A percentile compares a stretch with the other conserved stretches of the same genome.
Conservation (phyloP, 2,797 vertebrate genomes). For the Urosaurus nigricauda region DNA sequence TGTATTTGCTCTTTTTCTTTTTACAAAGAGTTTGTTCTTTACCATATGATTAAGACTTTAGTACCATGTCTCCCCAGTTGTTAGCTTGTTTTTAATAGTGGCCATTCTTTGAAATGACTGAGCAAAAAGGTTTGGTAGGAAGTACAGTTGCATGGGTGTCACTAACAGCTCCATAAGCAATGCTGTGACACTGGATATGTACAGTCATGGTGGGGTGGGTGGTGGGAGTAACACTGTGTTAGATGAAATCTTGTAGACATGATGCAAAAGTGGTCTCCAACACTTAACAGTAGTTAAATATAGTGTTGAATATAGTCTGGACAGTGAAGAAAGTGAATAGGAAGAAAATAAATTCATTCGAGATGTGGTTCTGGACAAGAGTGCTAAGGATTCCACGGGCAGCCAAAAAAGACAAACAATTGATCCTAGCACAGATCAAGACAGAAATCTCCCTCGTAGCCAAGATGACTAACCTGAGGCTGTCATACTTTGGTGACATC, state of each 20-base stretch:
- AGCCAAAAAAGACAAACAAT: no score
- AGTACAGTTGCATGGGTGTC: background rate
- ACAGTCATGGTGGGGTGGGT: no score
- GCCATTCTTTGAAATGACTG: background rate
- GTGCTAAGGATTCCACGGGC: no score
- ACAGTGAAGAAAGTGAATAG: no score
- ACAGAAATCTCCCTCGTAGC: no score
- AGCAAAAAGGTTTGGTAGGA: background rate
- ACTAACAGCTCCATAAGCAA: background rate
- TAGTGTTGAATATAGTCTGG: no score
- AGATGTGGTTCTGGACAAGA: no score
- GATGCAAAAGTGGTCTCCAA: background rate
- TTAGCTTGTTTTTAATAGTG: background rate
- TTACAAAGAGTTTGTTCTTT: background rate
- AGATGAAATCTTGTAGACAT: background rate
- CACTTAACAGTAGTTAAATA: background rate
- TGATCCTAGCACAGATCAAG: no score
- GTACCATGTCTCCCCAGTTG: background rate
- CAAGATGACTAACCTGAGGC: no score
- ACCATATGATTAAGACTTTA: constrained; percentile 9
- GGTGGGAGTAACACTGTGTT: background rate
- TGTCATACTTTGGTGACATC: no score
- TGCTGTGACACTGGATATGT: background rate
- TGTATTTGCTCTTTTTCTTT: background rate
- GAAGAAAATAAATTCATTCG: no score